Evolutionary conservation across 1,140 invertebrate species (phyloP).

Genomic region (Melipona quadrifasciata): DNA sequence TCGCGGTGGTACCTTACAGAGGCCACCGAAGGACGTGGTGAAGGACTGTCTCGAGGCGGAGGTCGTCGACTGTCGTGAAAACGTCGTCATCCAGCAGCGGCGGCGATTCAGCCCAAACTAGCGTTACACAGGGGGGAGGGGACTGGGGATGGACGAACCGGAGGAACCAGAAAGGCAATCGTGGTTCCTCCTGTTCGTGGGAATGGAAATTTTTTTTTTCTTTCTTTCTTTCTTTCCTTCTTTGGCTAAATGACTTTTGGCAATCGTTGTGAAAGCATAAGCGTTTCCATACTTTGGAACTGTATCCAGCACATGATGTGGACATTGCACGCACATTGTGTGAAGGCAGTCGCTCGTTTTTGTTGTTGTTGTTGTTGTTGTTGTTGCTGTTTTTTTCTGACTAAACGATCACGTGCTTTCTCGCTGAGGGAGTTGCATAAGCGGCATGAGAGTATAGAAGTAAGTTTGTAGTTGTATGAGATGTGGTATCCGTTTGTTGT

Average conservation of each 20-base stretch:
- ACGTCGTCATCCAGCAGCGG: constrained; percentile 40
- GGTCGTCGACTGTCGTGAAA: constrained; percentile 45
- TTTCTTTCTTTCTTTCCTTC: too few relatives aligned
- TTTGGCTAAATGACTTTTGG: constrained; percentile 21
- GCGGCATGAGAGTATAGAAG: neutral
- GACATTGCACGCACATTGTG: neutral
- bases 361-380: neutral
- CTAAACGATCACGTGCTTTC: constrained; percentile 39
- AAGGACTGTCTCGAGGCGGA: constrained; percentile 39
- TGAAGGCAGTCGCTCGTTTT: constrained; percentile 18
- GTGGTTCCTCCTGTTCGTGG: neutral
- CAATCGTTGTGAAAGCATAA: constrained; percentile 38
- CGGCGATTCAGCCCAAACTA: constrained; percentile 48
- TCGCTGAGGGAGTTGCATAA: constrained; percentile 6
- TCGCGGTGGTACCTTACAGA: constrained; percentile 41
- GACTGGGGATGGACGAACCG: neutral
- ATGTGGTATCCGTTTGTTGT: neutral
- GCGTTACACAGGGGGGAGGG: neutral
- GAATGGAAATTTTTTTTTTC: neutral
- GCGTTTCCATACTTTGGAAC: constrained; percentile 19
- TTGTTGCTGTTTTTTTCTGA: neutral
- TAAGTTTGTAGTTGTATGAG: neutral
- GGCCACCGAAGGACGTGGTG: constrained; percentile 61
- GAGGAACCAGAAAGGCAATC: neutral
- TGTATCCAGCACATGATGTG: neutral